Base-by-base conservation (phyloP, 2,888 invertebrate species). In the Parochlus steinenii region DNA sequence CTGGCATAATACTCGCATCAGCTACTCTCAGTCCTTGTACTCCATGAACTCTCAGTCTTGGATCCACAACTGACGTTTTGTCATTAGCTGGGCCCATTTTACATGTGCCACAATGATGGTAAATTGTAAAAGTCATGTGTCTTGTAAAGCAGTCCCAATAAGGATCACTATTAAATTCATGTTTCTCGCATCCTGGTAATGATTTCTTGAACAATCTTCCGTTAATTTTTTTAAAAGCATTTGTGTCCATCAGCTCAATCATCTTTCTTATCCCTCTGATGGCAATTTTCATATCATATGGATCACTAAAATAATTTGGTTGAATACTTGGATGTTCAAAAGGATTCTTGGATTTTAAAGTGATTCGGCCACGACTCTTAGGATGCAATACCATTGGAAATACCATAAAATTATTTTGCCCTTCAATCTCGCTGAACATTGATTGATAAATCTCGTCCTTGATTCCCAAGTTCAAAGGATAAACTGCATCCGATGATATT, bases 111-210 rank as follows among this genome's bases (percentile, higher is more conserved):
- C 58, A 55, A 22, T 74, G 73, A 45, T 75, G 74, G 43, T 74
- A 71, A 46, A 72, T 62, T 37, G 73, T 71, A 10, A 65, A 60
- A 1, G 73, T 69, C 26, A 71, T 53, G 40, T 71, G 67, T 11
- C 66, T 62, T 6, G 69, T 57, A 15, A 71, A 70, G 49, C 76
- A 76, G 34, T 70, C 63, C 72, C 73, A 75, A 47, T 74, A 76
- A 18, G 62, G 63, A 42, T 71, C 68, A 3, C 64, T 61, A 28
- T 61, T 64, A 42, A 70, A 71, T 2, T 35, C 40, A 39, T 54
- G 46, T 6, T 52, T 47, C 23, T 58, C 58, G 47, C 79, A 80
- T 0, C 70, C 69, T 3, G 76, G 73, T n/a, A 69, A 62, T 17
- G 61, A 57, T 1, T 61, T 61, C 20, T 60, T 59, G 49, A 68